A percentile compares a stretch with the other conserved stretches of the same genome.
Evolutionary conservation across 1,140 invertebrate genomes (phyloP).

Genomic region (Polypedilum vanderplanki): DNA sequence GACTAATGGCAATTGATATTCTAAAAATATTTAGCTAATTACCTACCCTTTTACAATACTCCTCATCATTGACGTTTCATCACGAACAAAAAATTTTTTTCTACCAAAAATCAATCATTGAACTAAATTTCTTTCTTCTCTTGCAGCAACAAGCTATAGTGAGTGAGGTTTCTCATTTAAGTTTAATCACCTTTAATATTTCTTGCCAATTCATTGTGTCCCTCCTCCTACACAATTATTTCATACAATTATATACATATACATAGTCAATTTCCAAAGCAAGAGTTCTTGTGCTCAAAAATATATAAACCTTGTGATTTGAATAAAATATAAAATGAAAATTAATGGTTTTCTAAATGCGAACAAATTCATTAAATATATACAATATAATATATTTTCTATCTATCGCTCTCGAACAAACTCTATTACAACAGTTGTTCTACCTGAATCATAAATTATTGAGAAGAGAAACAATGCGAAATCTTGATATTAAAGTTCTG

Average conservation of each 20-base stretch:
- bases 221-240: background rate
- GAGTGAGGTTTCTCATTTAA: background rate
- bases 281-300: background rate
- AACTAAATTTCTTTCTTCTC: background rate
- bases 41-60: no score
- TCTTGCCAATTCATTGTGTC: conserved; percentile 4
- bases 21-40: no score
- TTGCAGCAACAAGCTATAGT: background rate
- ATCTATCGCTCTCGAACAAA: background rate
- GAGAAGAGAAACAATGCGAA: conserved; percentile 2
- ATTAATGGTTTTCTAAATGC: conserved; percentile 5
- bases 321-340: conserved; percentile 15
- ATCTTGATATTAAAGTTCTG: background rate
- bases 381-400: background rate
- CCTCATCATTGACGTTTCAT: background rate
- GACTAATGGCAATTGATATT: no score
- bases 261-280: no score
- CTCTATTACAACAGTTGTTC: background rate
- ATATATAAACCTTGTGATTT: conserved; percentile 2
- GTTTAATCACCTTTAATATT: conserved; percentile 10
- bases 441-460: conserved; percentile 13
- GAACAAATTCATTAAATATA: background rate
- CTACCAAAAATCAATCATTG: background rate
- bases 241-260: no score
- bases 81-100: background rate